These are phyloP conservation scores for Ovibos moschatus DNA, from an alignment of 2,113 vertebrate genomes.

Conservation along the genomic window DNA sequence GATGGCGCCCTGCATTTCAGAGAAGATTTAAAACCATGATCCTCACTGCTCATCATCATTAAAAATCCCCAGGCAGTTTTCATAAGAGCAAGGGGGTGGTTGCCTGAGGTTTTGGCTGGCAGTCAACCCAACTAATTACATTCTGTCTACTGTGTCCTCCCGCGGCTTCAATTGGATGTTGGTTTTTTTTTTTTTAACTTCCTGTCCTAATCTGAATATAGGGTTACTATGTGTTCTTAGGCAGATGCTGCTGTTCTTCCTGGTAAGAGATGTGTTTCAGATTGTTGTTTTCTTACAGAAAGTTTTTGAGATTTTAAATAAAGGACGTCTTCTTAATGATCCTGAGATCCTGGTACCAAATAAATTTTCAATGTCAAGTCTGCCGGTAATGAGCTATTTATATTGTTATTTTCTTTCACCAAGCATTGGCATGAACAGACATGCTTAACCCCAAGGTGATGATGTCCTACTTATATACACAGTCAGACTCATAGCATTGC, in stretches of 20 bases:
- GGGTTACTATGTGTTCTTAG: slow-evolving; percentile 67
- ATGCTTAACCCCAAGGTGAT: background rate
- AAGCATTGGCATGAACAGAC: background rate
- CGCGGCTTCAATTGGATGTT: slow-evolving; percentile 71
- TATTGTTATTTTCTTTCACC: background rate
- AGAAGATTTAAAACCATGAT: slow-evolving; percentile 72
- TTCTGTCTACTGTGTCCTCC: slow-evolving; percentile 77
- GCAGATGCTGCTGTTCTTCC: slow-evolving; percentile 57
- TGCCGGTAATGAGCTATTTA: background rate
- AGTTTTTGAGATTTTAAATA: slow-evolving; percentile 45
- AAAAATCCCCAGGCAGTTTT: slow-evolving; percentile 78
- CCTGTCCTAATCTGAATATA: slow-evolving; percentile 68
- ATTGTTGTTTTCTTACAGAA: slow-evolving; percentile 20
- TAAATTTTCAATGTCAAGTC: background rate
- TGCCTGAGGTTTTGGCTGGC: slow-evolving; percentile 77
- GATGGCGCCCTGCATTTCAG: slow-evolving; percentile 69
- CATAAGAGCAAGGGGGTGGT: slow-evolving; percentile 74
- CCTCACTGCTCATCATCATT: slow-evolving; percentile 73
- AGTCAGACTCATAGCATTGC: background rate
- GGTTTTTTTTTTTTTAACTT: slow-evolving; percentile 47
- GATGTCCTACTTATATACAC: background rate
- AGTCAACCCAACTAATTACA: slow-evolving; percentile 77
- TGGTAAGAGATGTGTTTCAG: slow-evolving; percentile 28
- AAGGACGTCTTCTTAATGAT: slow-evolving; percentile 25
- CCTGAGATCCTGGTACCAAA: background rate